These are phyloP conservation scores for Diplazon laetatorius DNA, from an alignment of 2,888 invertebrate genomes.

Conservation along the genomic window DNA sequence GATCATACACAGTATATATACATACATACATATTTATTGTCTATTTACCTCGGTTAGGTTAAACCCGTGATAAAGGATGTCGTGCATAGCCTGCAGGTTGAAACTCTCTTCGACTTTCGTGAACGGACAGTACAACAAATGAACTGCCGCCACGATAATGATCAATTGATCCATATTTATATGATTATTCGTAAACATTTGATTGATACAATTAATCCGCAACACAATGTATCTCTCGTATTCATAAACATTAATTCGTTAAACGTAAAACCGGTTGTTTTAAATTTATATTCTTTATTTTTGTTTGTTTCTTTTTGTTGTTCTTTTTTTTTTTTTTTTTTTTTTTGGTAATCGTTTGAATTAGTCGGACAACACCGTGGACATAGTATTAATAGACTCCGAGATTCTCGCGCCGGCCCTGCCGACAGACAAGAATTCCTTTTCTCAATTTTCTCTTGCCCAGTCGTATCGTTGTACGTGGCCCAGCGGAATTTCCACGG, in stretches of 20 bases:
- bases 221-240: conserved; percentile 26
- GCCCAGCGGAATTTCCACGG: background rate
- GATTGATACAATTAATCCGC: conserved; percentile 23
- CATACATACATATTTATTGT: conserved; percentile 8
- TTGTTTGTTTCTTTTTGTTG: too few relatives aligned
- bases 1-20: background rate
- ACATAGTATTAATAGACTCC: conserved; percentile 62
- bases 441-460: conserved; percentile 11
- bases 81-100: conserved; percentile 98
- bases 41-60: conserved; percentile 91
- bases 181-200: conserved; percentile 49
- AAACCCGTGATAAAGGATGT: conserved; percentile 94
- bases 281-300: too few relatives aligned
- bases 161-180: conserved; percentile 88
- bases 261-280: background rate
- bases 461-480: background rate
- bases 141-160: conserved; percentile 89
- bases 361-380: conserved; percentile 51
- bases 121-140: conserved; percentile 94
- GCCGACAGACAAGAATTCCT: conserved; percentile 54
- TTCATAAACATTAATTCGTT: conserved; percentile 28
- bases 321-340: too few relatives aligned
- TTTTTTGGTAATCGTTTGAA: conserved; percentile 36
- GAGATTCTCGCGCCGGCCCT: conserved; percentile 55
- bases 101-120: conserved; percentile 99